phyloP scores from a whole-genome alignment of 1,140 invertebrate genomes.

The Littorina saxatilis region DNA sequence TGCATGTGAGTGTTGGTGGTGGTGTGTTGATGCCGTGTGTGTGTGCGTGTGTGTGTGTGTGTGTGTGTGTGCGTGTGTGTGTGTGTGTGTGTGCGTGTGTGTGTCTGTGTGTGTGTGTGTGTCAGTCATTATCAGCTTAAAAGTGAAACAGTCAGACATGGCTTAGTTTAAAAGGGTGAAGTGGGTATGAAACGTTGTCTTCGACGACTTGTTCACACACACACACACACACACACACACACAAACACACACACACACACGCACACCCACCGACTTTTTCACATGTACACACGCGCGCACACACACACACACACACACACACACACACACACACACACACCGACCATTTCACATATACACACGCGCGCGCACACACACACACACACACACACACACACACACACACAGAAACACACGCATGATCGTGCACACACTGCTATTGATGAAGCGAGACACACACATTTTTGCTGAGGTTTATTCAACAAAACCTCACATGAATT shows the following conservation, averaged over 20 bases:
- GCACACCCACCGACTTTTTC: not conserved
- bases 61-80: not conserved
- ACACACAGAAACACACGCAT: not conserved
- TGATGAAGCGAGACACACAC: no score
- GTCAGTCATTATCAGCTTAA: not conserved
- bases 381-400: not conserved
- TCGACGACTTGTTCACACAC: not conserved
- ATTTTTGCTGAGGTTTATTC: no score
- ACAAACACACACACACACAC: not conserved
- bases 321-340: not conserved
- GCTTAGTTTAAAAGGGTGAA: no score
- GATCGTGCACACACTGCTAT: no score
- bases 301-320: conserved; percentile 9
- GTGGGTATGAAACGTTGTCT: no score
- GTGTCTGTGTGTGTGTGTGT: not conserved
- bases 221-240: conserved; percentile 12
- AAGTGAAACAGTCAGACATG: not conserved
- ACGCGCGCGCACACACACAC: no score
- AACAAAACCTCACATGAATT: no score
- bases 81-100: not conserved
- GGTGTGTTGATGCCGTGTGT: not conserved
- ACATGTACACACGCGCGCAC: conserved; percentile 2
- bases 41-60: not conserved
- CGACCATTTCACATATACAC: not conserved
- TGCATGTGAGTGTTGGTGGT: not conserved